Evolutionary conservation across 1,140 invertebrate genomes (phyloP).

Genomic region (Megalonaias nervosa): DNA sequence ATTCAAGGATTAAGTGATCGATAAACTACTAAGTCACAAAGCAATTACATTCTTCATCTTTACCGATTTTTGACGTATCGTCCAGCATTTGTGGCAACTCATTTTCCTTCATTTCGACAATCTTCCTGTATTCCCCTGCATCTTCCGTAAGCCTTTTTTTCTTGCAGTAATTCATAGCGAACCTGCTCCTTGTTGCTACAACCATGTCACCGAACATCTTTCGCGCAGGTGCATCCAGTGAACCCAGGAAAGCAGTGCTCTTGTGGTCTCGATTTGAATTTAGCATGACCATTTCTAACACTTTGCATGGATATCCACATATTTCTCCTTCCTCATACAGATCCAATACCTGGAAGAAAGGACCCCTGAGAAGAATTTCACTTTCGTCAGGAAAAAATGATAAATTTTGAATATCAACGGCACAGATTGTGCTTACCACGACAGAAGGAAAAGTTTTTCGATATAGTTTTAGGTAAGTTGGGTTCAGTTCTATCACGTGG

Average conservation of each 20-base stretch:
- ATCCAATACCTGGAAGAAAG: not conserved
- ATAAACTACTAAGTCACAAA: too few species aligned
- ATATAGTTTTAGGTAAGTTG: not conserved
- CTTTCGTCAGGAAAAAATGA: not conserved
- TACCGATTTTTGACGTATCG: too few species aligned
- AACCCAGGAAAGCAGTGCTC: not conserved
- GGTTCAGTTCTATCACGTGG: not conserved
- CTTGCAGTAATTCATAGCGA: not conserved
- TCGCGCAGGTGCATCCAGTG: not conserved
- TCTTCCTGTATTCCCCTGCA: not conserved
- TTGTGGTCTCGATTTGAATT: slow-evolving; percentile 25
- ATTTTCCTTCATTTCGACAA: not conserved
- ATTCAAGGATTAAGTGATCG: too few species aligned
- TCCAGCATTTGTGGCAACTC: too few species aligned
- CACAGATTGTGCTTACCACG: not conserved
- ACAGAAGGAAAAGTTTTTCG: not conserved
- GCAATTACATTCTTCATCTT: too few species aligned
- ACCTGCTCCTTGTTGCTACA: not conserved
- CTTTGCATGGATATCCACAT: not conserved
- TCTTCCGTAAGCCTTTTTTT: not conserved
- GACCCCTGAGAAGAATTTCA: not conserved
- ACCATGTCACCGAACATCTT: not conserved
- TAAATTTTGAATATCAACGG: not conserved
- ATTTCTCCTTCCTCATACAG: not conserved
- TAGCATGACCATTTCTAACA: slow-evolving; percentile 28